Evolutionary conservation across 2,888 invertebrate genomes (phyloP).

Genomic region (Archips crataeganus): DNA sequence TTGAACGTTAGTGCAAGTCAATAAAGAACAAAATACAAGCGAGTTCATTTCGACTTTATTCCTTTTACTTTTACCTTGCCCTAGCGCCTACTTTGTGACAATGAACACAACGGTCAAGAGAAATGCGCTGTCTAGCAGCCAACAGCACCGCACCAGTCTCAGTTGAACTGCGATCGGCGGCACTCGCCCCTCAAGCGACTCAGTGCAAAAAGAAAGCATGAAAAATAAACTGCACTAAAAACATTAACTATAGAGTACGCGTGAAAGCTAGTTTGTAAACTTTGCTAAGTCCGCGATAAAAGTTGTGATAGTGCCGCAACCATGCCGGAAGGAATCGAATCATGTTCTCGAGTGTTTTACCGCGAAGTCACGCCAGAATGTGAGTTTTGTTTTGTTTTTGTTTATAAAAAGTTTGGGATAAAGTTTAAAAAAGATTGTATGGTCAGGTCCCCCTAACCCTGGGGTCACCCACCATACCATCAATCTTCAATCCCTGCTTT

Average conservation of each 20-base stretch:
- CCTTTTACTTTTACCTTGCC: neutral
- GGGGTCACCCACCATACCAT: no score
- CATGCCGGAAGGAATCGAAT: slow-evolving; percentile 75
- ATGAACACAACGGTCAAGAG: slow-evolving; percentile 30
- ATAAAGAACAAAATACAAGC: neutral
- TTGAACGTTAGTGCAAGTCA: neutral
- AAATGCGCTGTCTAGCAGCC: slow-evolving; percentile 37
- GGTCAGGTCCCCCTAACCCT: no score
- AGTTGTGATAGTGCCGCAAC: slow-evolving; percentile 44
- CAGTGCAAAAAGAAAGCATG: slow-evolving; percentile 22
- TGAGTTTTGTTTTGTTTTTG: slow-evolving; percentile 57
- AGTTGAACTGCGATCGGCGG: slow-evolving; percentile 46
- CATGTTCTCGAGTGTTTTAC: slow-evolving; percentile 65
- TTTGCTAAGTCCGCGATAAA: slow-evolving; percentile 25
- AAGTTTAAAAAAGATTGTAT: no score
- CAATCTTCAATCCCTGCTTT: neutral
- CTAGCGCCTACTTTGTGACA: slow-evolving; percentile 32
- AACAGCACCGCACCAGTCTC: slow-evolving; percentile 49
- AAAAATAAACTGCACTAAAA: slow-evolving; percentile 7
- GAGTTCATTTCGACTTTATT: neutral
- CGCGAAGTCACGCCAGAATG: slow-evolving; percentile 78
- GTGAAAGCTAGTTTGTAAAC: slow-evolving; percentile 25
- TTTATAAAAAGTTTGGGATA: neutral
- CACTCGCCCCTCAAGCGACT: slow-evolving; percentile 47
- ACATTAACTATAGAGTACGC: slow-evolving; percentile 1